Evolutionary conservation across 2,113 vertebrate genomes (phyloP), one percentile per base, ranked within the genome.

Genomic region (Lagopus muta): DNA sequence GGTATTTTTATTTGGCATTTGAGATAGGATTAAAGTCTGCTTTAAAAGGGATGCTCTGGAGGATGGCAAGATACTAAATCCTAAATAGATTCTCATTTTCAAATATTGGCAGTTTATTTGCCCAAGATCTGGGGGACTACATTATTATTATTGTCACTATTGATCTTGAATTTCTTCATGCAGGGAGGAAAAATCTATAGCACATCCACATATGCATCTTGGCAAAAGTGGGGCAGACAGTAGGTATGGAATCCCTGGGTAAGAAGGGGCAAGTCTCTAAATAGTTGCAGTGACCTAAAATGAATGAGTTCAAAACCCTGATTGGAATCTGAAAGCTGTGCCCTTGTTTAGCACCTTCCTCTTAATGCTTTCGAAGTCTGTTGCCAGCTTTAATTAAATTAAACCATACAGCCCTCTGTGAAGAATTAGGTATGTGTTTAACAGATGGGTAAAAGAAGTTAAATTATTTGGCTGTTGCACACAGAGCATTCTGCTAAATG

Each of bases 1-100:
- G 67, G 47, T 91, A 82, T 91, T 96, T 95, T 96, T 95, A 62
- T 96, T 96, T 89, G 95, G 89, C 92, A 96, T 96, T 95, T 96
- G 95, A 95, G 72, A 74, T 95, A 62, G 72, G 82, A 92, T 93
- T 93, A 89, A 80, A 91, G 70, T 82, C 42, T 89, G 0, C 40
- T 74, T 93, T 89, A 87, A 71, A 70, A 94, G 92, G 78, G 52
- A 85, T 82, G 64, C 58, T 94, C 58, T 87, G 43, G 54, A 87
- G 48, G 20, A 80, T 79, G 54, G 62, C 48, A 76, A 92, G 84
- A 62, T 34, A 76, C 82, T 77, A 86, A 88, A 88, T 88, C 69
- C 60, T 83, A 78, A 90, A 64, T 42, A 77, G 64, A 27, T 71
- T 88, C 76, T 93, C 8, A 11, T 74, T 90, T 50, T 43, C 52